These are phyloP conservation scores for Vanessa cardui DNA, from an alignment of 2,888 invertebrate species.

Conservation along the genomic window DNA sequence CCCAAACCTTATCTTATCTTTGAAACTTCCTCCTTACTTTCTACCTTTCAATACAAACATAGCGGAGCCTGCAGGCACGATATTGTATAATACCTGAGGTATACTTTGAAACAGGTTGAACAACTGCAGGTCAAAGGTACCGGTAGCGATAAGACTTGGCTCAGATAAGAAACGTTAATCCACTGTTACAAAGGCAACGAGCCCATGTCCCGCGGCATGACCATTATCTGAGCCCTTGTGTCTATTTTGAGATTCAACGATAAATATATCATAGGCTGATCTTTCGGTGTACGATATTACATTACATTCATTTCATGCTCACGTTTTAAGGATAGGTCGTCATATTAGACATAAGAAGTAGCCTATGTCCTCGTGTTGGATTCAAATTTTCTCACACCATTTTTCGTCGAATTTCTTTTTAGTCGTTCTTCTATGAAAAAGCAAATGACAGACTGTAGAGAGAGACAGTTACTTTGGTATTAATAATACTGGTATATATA, in stretches of 20 bases:
- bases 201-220: slow-evolving; percentile 49
- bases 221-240: slow-evolving; percentile 46
- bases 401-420: too few species aligned
- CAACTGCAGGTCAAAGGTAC: slow-evolving; percentile 55
- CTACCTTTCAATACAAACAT: slow-evolving; percentile 8
- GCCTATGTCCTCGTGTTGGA: too few species aligned
- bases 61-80: not conserved
- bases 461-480: too few species aligned
- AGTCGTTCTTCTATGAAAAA: too few species aligned
- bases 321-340: too few species aligned
- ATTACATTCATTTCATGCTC: too few species aligned
- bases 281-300: too few species aligned
- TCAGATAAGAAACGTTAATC: slow-evolving; percentile 65
- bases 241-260: slow-evolving; percentile 46
- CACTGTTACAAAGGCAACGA: slow-evolving; percentile 61
- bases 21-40: not conserved
- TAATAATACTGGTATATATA: too few species aligned
- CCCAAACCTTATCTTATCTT: too few species aligned
- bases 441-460: too few species aligned
- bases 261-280: slow-evolving; percentile 10
- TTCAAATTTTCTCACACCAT: too few species aligned
- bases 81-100: not conserved
- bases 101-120: slow-evolving; percentile 15
- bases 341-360: too few species aligned
- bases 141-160: slow-evolving; percentile 50